phyloP scores from a whole-genome alignment of 1,140 invertebrate genomes.

The Augochlora pura region DNA sequence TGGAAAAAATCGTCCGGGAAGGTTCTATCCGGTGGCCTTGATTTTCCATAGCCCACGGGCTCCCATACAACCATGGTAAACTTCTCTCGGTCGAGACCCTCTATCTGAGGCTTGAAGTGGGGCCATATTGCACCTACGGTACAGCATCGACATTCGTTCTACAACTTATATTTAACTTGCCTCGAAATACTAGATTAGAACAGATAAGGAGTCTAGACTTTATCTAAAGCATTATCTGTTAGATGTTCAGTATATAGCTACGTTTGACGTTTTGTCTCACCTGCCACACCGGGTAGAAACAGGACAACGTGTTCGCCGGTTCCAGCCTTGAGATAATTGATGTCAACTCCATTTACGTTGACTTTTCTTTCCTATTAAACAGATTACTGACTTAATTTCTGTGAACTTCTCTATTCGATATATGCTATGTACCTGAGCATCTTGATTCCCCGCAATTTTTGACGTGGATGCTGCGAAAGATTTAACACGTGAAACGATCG shows the following conservation, averaged over 20 bases:
- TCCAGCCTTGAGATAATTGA: constrained; percentile 89
- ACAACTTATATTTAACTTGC: no score
- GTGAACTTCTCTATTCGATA: neutral
- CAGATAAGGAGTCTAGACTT: no score
- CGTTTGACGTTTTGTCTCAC: constrained; percentile 66
- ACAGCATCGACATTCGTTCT: neutral
- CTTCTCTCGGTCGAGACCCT: constrained; percentile 84
- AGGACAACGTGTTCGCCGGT: constrained; percentile 85
- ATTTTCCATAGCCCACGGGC: constrained; percentile 93
- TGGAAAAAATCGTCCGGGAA: constrained; percentile 87
- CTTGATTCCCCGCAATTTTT: neutral
- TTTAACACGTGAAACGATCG: neutral
- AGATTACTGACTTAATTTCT: neutral
- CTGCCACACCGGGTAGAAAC: constrained; percentile 89
- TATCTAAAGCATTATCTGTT: no score
- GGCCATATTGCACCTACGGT: constrained; percentile 85
- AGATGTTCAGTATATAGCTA: no score
- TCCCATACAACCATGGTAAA: constrained; percentile 92
- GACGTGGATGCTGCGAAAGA: neutral
- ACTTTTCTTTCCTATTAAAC: constrained; percentile 79
- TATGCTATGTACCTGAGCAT: neutral
- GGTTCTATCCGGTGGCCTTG: constrained; percentile 87
- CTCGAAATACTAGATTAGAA: no score
- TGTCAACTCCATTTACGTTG: constrained; percentile 82
- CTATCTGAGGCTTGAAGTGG: constrained; percentile 90